A percentile compares a stretch with the other conserved stretches of the same genome.
These are phyloP conservation scores for Chionis minor DNA, from an alignment of 2,113 vertebrate genomes.

Conservation along the genomic window DNA sequence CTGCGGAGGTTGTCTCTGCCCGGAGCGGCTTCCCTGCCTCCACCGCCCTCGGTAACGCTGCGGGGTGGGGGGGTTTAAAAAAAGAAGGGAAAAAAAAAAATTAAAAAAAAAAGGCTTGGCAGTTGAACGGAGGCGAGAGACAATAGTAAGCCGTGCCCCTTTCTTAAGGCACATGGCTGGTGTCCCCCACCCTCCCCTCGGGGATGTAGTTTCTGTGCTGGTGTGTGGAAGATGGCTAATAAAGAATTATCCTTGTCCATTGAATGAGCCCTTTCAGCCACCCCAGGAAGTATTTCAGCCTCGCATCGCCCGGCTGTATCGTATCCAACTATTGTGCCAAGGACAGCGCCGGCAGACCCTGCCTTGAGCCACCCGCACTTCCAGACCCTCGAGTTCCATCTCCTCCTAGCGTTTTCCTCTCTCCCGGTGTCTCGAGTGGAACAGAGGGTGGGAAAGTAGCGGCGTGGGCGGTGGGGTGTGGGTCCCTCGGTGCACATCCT, in stretches of 20 bases:
- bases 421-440: not conserved
- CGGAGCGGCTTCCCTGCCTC: not conserved
- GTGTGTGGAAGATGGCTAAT: not conserved
- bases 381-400: not conserved
- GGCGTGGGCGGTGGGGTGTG: not conserved
- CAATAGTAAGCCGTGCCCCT: conserved; percentile 42
- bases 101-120: not conserved
- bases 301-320: not conserved
- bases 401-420: not conserved
- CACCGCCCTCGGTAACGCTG: not conserved
- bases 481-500: not conserved
- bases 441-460: not conserved
- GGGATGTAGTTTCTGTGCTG: not conserved
- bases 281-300: conserved; percentile 43
- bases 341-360: not conserved
- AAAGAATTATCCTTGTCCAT: not conserved
- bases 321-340: conserved; percentile 11
- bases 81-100: not conserved
- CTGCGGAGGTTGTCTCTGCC: not conserved
- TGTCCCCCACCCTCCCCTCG: not conserved
- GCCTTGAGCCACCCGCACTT: not conserved
- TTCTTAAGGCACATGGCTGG: conserved; percentile 20
- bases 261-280: conserved; percentile 36
- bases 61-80: no score
- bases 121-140: not conserved